Evolutionary conservation across 2,888 invertebrate genomes (phyloP), one percentile per base, ranked within the genome.

Genomic region (Tetanocera ferruginea): DNA sequence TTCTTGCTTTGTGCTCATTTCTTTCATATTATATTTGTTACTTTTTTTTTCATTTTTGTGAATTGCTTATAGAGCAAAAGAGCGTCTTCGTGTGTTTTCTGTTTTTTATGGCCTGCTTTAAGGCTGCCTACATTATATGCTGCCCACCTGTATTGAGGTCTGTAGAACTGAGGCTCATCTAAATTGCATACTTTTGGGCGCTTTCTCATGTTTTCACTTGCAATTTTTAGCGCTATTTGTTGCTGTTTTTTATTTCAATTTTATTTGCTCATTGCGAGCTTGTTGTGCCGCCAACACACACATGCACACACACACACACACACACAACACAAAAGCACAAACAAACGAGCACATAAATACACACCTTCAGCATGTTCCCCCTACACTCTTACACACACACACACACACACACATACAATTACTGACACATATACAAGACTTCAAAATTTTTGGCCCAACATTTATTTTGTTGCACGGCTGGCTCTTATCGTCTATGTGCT

Each of bases 401-500:
- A 57, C 25, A 60, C 28, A 60, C 60, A 19, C 60, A 60, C 25
- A 28, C 28, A n/a, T n/a, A n/a, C n/a, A n/a, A n/a, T n/a, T n/a
- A n/a, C n/a, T n/a, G n/a, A n/a, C n/a, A 25, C 28, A 5, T 8
- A 28, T n/a, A 17, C 28, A 60, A 14, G 60, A 5, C 25, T 23
- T 28, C 60, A 66, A 66, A 28, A 66, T 34, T 66, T 34, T 66
- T 17, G 31, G 31, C 31, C 31, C 9, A 66, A 66, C 43, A 19
- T 66, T 66, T 66, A n/a, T 66, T 66, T 66, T 34, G 64, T 66
- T 66, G 64, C 64, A 66, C 31, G 64, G 64, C 64, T 66, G 64
- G 64, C 37, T 37, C 34, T 66, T 66, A 66, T 66, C 64, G 64
- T 34, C 34, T 28, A 66, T 66, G 64, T 66, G 31, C 31, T 66